These are phyloP conservation scores for Ophioninae sp. DNA, from an alignment of 2,888 invertebrate genomes.

Conservation along the genomic window DNA sequence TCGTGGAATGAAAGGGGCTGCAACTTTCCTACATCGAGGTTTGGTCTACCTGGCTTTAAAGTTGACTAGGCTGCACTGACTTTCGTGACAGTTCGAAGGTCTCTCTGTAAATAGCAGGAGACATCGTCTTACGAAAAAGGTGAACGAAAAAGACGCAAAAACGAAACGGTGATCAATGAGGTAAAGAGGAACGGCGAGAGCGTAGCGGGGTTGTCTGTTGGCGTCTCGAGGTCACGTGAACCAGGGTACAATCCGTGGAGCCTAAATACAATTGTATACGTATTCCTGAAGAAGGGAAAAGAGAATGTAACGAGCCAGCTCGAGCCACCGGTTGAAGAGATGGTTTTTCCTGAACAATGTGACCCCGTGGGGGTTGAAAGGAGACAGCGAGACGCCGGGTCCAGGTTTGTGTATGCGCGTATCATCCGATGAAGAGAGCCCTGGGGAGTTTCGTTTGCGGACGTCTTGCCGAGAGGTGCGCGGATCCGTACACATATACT, in stretches of 20 bases:
- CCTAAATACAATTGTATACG: conserved; percentile 25
- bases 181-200: conserved; percentile 29
- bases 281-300: conserved; percentile 61
- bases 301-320: conserved; percentile 72
- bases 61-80: conserved; percentile 13
- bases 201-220: conserved; percentile 47
- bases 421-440: conserved; percentile 35
- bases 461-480: conserved; percentile 50
- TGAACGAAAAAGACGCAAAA: conserved; percentile 21
- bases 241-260: conserved; percentile 19
- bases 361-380: conserved; percentile 56
- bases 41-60: not conserved
- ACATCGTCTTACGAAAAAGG: conserved; percentile 37
- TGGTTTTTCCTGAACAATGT: conserved; percentile 72
- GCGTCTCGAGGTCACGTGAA: conserved; percentile 52
- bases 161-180: conserved; percentile 46
- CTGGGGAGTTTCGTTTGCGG: conserved; percentile 56
- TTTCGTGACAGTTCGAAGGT: conserved; percentile 13
- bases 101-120: conserved; percentile 20
- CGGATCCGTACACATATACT: conserved; percentile 18
- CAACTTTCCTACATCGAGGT: not conserved
- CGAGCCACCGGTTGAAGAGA: conserved; percentile 68
- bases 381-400: conserved; percentile 57
- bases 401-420: conserved; percentile 26
- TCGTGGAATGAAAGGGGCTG: not conserved